Evolutionary conservation across 2,797 vertebrate species (phyloP).

Genomic region (Etheostoma perlongum): DNA sequence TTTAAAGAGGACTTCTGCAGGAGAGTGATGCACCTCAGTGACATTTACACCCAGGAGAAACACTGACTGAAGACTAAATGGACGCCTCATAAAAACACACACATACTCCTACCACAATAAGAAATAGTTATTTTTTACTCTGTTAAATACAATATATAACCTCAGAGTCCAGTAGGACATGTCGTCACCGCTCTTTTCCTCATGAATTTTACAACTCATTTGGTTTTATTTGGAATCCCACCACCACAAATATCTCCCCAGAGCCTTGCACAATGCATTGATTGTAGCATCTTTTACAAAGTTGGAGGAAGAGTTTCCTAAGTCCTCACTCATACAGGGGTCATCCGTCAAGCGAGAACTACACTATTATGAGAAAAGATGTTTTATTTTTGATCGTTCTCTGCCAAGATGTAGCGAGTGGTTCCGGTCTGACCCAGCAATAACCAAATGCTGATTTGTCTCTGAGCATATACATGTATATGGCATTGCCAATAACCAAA

Average conservation of each 20-base stretch:
- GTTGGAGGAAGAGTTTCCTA: conserved; percentile 37
- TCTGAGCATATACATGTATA: conserved; percentile 75
- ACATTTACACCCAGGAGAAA: conserved; percentile 53
- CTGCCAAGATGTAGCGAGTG: conserved; percentile 78
- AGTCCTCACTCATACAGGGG: conserved; percentile 25
- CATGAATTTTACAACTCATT: conserved; percentile 54
- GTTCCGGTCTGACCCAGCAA: conserved; percentile 76
- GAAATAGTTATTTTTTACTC: conserved; percentile 79
- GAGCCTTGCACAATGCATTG: conserved; percentile 74
- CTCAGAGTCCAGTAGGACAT: conserved; percentile 71
- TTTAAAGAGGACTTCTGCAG: conserved; percentile 53
- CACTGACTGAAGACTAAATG: conserved; percentile 46
- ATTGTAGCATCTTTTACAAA: conserved; percentile 74
- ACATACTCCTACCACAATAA: conserved; percentile 63
- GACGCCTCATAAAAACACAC: conserved; percentile 56
- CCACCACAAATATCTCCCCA: conserved; percentile 50
- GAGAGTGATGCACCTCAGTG: conserved; percentile 57
- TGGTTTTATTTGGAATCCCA: conserved; percentile 54
- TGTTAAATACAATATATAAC: conserved; percentile 77
- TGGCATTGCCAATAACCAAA: conserved; percentile 85
- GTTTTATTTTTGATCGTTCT: conserved; percentile 58
- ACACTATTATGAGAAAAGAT: conserved; percentile 39
- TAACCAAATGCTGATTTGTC: conserved; percentile 84
- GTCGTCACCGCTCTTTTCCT: conserved; percentile 53
- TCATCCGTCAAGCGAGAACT: conserved; percentile 46